Evolutionary conservation across 2,113 vertebrate genomes (phyloP), one percentile per base, ranked within the genome.

Genomic region (Burhinus oedicnemus): DNA sequence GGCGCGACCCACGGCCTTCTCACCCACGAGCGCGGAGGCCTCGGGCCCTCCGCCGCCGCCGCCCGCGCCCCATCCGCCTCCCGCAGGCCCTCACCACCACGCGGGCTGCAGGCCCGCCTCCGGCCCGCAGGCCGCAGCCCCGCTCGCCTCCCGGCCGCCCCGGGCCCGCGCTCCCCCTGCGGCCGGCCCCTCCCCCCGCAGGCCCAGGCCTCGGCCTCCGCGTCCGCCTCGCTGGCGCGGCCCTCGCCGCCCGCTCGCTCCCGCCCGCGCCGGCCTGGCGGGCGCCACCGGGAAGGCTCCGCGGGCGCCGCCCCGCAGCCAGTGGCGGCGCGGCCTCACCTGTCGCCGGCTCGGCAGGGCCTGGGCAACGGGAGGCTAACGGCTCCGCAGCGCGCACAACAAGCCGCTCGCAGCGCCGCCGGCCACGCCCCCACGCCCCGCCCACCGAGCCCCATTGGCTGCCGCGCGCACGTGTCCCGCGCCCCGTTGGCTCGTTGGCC

Each of bases 331-430:
- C 8, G 32, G 54, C n/a, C 89, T 89, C 75, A 95, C 93, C 93
- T 92, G 89, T 6, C 30, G 66, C n/a, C 69, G 47, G 72, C 45
- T 26, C 52, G 66, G 78, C 52, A 25, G 30, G 40, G 72, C 80
- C 81, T 38, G 27, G 19, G 32, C 83, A 44, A 77, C 61, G 66
- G 45, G 19, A 61, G 62, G 68, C n/a, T 20, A 89, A 74, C 76
- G 81, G 85, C 81, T 91, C 79, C 89, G 83, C 81, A 92, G 86
- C 76, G 91, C 81, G 87, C 75, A 70, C 92, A 71, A 94, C 81
- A 69, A 94, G 80, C 92, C 94, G 76, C 85, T 92, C 60, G 66
- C 58, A 65, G 77, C 61, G 75, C 80, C 71, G 47, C 66, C 19
- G 5, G 45, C 71, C 94, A 85, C 93, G 61, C 87, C 66, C 42